Evolutionary conservation across 2,797 vertebrate genomes (phyloP).

Genomic region (Ctenosaura bakeri): DNA sequence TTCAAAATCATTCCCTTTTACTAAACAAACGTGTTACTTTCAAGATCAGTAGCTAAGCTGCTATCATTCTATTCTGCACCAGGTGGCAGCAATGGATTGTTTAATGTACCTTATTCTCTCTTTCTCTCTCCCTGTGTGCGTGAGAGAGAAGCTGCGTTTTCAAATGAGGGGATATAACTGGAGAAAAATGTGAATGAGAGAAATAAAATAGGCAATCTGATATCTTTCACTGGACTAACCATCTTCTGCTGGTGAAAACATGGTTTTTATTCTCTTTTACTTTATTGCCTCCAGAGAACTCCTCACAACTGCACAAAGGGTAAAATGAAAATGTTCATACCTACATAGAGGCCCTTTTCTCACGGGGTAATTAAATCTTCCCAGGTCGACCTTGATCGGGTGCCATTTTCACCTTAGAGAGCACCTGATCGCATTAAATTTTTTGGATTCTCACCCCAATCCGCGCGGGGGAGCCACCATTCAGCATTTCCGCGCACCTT

Average conservation of each 20-base stretch:
- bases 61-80: background rate
- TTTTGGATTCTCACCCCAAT: too few species aligned
- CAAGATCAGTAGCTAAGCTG: background rate
- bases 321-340: background rate
- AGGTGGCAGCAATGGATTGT: constrained; percentile 33
- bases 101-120: background rate
- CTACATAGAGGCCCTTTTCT: too few species aligned
- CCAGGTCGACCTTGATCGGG: too few species aligned
- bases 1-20: too few species aligned
- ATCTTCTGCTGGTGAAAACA: background rate
- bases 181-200: background rate
- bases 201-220: too few species aligned
- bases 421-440: too few species aligned
- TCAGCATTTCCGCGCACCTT: too few species aligned
- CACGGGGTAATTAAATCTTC: too few species aligned
- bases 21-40: background rate
- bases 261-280: background rate
- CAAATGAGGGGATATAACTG: too few species aligned
- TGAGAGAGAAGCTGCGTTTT: background rate
- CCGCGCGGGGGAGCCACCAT: too few species aligned
- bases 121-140: background rate
- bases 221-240: background rate
- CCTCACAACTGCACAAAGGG: background rate
- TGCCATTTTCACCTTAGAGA: too few species aligned
- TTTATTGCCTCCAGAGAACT: background rate